These are phyloP conservation scores for Idaea aversata DNA, from an alignment of 2,888 invertebrate genomes.

Conservation along the genomic window DNA sequence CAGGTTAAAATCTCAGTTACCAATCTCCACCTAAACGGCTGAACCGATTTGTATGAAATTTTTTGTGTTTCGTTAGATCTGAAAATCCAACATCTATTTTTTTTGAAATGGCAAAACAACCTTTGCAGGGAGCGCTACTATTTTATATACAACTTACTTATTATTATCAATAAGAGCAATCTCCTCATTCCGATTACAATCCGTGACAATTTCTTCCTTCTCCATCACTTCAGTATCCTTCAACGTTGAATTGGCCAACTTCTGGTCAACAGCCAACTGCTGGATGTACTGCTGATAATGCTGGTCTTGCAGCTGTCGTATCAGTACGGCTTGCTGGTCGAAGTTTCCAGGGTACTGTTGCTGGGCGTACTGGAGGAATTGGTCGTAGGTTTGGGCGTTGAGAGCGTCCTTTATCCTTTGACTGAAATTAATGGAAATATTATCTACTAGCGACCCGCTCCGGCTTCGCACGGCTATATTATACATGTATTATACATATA, in stretches of 20 bases:
- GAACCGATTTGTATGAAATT: too few relatives aligned
- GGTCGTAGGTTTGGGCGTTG: slow-evolving; percentile 94
- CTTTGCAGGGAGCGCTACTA: too few relatives aligned
- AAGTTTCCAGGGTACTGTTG: slow-evolving; percentile 94
- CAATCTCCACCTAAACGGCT: too few relatives aligned
- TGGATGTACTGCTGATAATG: slow-evolving; percentile 99
- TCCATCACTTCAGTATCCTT: slow-evolving; percentile 41
- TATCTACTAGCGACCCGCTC: too few relatives aligned
- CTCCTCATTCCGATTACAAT: slow-evolving; percentile 62
- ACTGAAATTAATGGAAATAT: slow-evolving; percentile 54
- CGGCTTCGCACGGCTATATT: too few relatives aligned
- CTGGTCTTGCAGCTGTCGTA: slow-evolving; percentile 97
- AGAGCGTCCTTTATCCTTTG: slow-evolving; percentile 96
- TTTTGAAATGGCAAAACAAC: too few relatives aligned
- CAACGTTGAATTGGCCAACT: slow-evolving; percentile 62
- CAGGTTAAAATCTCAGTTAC: too few relatives aligned
- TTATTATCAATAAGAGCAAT: slow-evolving; percentile 46
- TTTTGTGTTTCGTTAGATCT: too few relatives aligned
- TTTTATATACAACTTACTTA: too few relatives aligned
- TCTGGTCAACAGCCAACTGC: slow-evolving; percentile 85
- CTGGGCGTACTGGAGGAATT: slow-evolving; percentile 94
- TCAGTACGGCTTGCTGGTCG: slow-evolving; percentile 95
- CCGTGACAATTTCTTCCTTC: slow-evolving; percentile 43
- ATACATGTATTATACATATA: too few relatives aligned
- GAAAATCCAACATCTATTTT: too few relatives aligned